A percentile compares a stretch with the other conserved stretches of the same genome.
Evolutionary conservation across 2,888 invertebrate genomes (phyloP).

Genomic region (Cephus sareptanus): DNA sequence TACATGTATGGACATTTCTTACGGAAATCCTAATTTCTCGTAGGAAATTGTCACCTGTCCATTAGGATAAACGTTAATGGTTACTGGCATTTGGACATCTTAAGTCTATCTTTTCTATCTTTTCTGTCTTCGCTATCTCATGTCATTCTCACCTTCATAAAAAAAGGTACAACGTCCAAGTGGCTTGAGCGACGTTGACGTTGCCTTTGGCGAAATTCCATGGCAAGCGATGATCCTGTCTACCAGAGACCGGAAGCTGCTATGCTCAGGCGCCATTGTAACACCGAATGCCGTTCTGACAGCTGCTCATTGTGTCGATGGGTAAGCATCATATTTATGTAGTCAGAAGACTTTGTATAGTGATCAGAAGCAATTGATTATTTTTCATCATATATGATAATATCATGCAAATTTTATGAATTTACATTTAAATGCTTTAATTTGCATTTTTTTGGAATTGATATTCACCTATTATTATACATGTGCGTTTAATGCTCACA

Average conservation of each 20-base stretch:
- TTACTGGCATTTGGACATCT: not conserved
- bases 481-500: not conserved
- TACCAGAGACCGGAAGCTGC: conserved; percentile 76
- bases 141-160: conserved; percentile 15
- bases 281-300: conserved; percentile 80
- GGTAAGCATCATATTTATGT: conserved; percentile 67
- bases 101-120: conserved; percentile 3
- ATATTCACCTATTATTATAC: not conserved
- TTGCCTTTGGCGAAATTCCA: conserved; percentile 84
- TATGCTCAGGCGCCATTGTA: conserved; percentile 85
- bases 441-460: not conserved
- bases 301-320: conserved; percentile 83
- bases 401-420: not conserved
- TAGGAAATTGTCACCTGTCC: not conserved
- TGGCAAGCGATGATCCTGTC: conserved; percentile 88
- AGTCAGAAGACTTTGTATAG: not conserved
- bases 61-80: not conserved
- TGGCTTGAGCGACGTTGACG: conserved; percentile 66
- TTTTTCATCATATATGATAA: not conserved
- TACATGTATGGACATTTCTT: not conserved
- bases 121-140: conserved; percentile 7
- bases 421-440: not conserved
- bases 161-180: conserved; percentile 46
- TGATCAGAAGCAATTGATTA: not conserved
- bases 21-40: not conserved